Conservation (phyloP, 2,888 invertebrate species). For the Cheilosia variabilis region DNA sequence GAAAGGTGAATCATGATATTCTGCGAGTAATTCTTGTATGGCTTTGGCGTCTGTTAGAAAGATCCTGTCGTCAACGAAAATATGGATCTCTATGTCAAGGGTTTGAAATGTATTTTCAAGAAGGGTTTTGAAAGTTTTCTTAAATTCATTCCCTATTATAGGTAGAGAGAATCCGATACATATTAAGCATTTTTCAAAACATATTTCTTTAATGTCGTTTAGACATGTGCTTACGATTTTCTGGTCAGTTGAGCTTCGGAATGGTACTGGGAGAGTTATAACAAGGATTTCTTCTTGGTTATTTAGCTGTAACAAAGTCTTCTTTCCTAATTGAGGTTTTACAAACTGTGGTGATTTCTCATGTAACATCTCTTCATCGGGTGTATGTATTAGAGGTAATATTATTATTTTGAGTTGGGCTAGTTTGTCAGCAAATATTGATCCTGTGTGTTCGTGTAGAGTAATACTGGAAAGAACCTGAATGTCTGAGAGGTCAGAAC, state of each 20-base stretch:
- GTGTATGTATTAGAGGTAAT: background rate
- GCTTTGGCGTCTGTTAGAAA: background rate
- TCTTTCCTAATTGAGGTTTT: background rate
- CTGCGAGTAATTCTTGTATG: slow-evolving; percentile 11
- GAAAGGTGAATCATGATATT: slow-evolving; percentile 26
- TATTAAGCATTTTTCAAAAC: background rate
- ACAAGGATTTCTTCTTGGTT: background rate
- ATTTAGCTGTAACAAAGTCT: background rate
- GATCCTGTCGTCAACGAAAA: background rate
- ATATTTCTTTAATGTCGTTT: slow-evolving; percentile 4
- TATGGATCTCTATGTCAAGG: background rate
- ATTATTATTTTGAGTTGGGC: slow-evolving; percentile 20
- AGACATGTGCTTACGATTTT: background rate
- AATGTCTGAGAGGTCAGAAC: background rate
- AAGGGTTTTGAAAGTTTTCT: background rate
- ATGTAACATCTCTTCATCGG: background rate
- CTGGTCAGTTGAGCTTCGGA: background rate
- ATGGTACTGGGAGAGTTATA: background rate
- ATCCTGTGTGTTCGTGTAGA: background rate
- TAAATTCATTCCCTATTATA: background rate
- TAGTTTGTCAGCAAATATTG: background rate
- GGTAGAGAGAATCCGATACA: background rate
- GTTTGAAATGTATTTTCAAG: slow-evolving; percentile 8
- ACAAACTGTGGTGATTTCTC: background rate
- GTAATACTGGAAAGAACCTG: background rate